Evolutionary conservation across 1,140 invertebrate species (phyloP).

Genomic region (Drosophila kurseongensis): DNA sequence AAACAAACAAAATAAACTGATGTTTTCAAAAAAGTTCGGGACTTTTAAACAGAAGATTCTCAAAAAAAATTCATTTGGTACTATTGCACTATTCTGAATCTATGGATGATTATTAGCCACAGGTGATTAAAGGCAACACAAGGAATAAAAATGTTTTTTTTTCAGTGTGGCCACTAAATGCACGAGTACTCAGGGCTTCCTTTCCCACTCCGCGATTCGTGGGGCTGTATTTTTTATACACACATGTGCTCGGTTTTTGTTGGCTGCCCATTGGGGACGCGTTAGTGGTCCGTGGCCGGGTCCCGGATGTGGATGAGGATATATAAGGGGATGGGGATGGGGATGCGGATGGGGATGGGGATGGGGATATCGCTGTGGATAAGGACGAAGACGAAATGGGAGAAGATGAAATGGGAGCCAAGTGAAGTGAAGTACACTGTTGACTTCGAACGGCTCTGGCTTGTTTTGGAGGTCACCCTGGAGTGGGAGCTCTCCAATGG

Average conservation of each 20-base stretch:
- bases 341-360: background rate
- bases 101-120: background rate
- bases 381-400: slow-evolving; percentile 1
- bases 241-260: slow-evolving; percentile 72
- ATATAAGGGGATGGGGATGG: slow-evolving; percentile 8
- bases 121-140: background rate
- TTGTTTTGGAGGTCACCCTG: slow-evolving; percentile 74
- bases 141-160: background rate
- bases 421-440: slow-evolving; percentile 60
- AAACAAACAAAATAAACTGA: no score
- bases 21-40: no score
- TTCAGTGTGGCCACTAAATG: slow-evolving; percentile 63
- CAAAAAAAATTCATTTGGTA: no score
- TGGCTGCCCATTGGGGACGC: slow-evolving; percentile 80
- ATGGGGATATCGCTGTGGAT: slow-evolving; percentile 13
- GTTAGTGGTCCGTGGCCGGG: slow-evolving; percentile 77
- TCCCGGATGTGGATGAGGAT: slow-evolving; percentile 45
- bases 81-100: no score
- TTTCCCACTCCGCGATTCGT: slow-evolving; percentile 29
- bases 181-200: slow-evolving; percentile 67
- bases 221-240: slow-evolving; percentile 63
- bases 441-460: slow-evolving; percentile 74
- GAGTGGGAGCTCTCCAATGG: slow-evolving; percentile 54
- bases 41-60: no score
- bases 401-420: slow-evolving; percentile 40